phyloP scores from a whole-genome alignment of 2,888 invertebrate species.

The Cryptocephalus primarius region DNA sequence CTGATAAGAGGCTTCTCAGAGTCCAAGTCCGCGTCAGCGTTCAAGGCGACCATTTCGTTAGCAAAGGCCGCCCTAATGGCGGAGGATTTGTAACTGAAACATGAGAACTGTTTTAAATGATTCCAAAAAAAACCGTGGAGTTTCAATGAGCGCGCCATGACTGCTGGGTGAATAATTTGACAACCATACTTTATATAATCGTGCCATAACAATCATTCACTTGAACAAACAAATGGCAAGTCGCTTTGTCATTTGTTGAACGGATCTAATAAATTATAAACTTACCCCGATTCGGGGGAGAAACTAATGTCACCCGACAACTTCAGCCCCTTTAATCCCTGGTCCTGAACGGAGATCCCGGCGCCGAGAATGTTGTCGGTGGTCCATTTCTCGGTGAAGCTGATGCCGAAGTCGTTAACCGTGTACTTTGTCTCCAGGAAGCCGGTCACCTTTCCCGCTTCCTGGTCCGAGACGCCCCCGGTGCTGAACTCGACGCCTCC shows the following conservation, averaged over 20 bases:
- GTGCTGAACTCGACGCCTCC: constrained; percentile 92
- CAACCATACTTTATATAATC: too few species aligned
- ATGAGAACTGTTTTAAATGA: background rate
- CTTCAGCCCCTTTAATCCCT: constrained; percentile 84
- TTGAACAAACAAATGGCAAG: too few species aligned
- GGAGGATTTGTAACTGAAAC: constrained; percentile 76
- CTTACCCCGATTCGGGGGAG: constrained; percentile 89
- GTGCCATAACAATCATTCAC: too few species aligned
- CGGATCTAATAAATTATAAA: background rate
- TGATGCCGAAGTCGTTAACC: constrained; percentile 79
- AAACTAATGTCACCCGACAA: constrained; percentile 85
- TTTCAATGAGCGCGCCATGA: too few species aligned
- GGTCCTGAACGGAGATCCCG: constrained; percentile 84
- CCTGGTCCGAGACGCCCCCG: constrained; percentile 83
- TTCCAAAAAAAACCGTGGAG: too few species aligned
- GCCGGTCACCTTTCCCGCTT: constrained; percentile 84
- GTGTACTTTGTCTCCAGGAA: constrained; percentile 91
- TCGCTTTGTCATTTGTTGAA: too few species aligned
- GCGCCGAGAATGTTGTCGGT: constrained; percentile 93
- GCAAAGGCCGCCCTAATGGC: constrained; percentile 80
- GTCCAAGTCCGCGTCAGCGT: constrained; percentile 79
- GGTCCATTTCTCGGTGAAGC: constrained; percentile 97
- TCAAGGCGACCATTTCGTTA: constrained; percentile 72
- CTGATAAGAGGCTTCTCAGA: constrained; percentile 75
- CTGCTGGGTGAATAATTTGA: too few species aligned